Base-by-base conservation (phyloP, 2,888 invertebrate species). In the Acrobasis suavella region DNA sequence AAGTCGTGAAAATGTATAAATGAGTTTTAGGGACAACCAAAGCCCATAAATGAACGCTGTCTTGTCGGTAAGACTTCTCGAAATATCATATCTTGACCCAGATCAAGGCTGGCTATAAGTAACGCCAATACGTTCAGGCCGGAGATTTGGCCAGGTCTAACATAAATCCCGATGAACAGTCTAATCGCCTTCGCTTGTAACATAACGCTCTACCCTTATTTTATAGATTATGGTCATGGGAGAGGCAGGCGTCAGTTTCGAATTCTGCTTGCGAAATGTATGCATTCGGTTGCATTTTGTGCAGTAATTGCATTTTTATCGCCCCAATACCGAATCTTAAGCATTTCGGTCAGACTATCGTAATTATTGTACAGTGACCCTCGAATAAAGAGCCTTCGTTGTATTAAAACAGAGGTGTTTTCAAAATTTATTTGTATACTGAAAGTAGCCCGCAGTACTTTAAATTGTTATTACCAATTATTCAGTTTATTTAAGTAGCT, bases 281-380 rank as follows among this genome's bases (percentile, higher is more conserved):
- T 59, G 60, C 60, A 60, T 51, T 51, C 51, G 17, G 60, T 51
- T 52, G 39, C 51, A 39, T 51, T 60, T 72, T 71, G 69, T 68
- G 65, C 71, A 60, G 64, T 79, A 79, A 81, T 81, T 80, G 72
- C 77, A 70, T 72, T 69, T 72, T 75, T 75, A 79, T 77, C 73
- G 72, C 68, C 64, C 65, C 64, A 71, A 74, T 75, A 75, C 74
- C 65, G 74, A 72, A 75, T 72, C 64, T 73, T 72, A 73, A 71
- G 67, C 66, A 67, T 71, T 72, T 67, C 66, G 65, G 39, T 65
- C 72, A 65, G 16, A 39, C 51, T 59, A 67, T 71, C 73, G 72
- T 75, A 73, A 74, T 70, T 70, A 51, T 52, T 39, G 63, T 50
- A 52, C 58, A 63, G 65, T 67, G 59, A 51, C 8, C 39, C 55